A percentile compares a stretch with the other conserved stretches of the same genome.
phyloP scores from a whole-genome alignment of 2,797 vertebrate species.

The Lycodopsis pacificus region DNA sequence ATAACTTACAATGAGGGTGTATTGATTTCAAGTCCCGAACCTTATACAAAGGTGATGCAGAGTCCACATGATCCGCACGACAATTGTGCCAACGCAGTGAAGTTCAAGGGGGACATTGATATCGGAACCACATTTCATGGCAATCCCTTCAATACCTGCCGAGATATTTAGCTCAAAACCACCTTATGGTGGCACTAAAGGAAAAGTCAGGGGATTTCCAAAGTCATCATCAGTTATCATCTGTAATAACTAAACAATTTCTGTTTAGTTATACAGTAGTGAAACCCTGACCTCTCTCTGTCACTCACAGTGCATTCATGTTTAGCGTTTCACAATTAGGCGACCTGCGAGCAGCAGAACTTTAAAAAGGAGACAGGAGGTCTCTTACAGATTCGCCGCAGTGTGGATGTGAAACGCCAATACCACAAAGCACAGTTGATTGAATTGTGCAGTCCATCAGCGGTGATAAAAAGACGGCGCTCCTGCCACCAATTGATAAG shows the following conservation, averaged over 20 bases:
- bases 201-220: not conserved
- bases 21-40: not conserved
- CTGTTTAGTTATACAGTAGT: not conserved
- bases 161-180: not conserved
- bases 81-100: not conserved
- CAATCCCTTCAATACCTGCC: not conserved
- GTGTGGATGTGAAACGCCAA: slow-evolving; percentile 28
- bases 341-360: not conserved
- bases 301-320: slow-evolving; percentile 16
- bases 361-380: slow-evolving; percentile 28
- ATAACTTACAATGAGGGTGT: not conserved
- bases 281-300: not conserved
- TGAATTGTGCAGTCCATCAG: slow-evolving; percentile 7
- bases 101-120: not conserved
- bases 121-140: not conserved
- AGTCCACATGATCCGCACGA: not conserved
- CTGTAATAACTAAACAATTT: not conserved
- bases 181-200: not conserved
- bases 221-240: not conserved
- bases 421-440: slow-evolving; percentile 14
- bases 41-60: not conserved
- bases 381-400: not conserved
- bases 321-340: slow-evolving; percentile 13
- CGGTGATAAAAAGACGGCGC: slow-evolving; percentile 13
- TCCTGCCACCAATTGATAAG: slow-evolving; percentile 21